These are phyloP conservation scores for Teleiodes luculella DNA, from an alignment of 2,888 invertebrate species.

Conservation along the genomic window DNA sequence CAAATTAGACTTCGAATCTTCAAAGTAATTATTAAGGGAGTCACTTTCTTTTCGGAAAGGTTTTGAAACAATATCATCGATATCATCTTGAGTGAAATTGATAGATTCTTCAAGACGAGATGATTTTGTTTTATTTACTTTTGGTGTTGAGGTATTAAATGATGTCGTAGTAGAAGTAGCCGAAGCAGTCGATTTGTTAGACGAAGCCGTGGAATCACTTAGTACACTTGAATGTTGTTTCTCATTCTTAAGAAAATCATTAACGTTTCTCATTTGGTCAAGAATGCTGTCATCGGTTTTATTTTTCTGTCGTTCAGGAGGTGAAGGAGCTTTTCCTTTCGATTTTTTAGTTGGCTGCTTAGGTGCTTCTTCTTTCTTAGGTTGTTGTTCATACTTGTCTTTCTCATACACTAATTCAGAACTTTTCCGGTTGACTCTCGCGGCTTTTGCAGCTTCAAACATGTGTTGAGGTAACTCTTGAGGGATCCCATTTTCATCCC, in stretches of 20 bases:
- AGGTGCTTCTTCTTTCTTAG: conserved; percentile 32
- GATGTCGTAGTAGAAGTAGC: conserved; percentile 33
- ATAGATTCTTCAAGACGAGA: conserved; percentile 63
- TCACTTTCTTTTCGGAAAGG: conserved; percentile 72
- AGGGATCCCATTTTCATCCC: conserved; percentile 81
- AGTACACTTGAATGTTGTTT: conserved; percentile 63
- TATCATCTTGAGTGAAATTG: conserved; percentile 71
- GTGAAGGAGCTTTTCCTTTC: conserved; percentile 86
- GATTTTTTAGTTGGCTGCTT: conserved; percentile 77
- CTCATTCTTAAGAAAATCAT: conserved; percentile 64
- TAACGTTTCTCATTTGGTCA: conserved; percentile 61
- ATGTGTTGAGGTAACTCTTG: conserved; percentile 85
- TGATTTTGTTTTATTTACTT: conserved; percentile 60
- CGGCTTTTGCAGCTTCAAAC: conserved; percentile 84
- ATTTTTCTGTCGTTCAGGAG: conserved; percentile 77
- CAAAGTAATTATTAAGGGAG: conserved; percentile 68
- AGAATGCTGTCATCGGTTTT: conserved; percentile 71
- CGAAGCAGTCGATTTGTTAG: conserved; percentile 29
- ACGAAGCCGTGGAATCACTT: conserved; percentile 44
- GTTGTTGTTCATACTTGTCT: conserved; percentile 58
- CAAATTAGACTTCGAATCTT: conserved; percentile 67
- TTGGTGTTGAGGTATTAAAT: conserved; percentile 71
- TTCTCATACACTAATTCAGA: conserved; percentile 53
- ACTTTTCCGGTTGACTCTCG: conserved; percentile 82
- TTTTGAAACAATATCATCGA: conserved; percentile 74